These are phyloP conservation scores for Proterorhinus semilunaris DNA, from an alignment of 2,113 vertebrate species.

Conservation along the genomic window DNA sequence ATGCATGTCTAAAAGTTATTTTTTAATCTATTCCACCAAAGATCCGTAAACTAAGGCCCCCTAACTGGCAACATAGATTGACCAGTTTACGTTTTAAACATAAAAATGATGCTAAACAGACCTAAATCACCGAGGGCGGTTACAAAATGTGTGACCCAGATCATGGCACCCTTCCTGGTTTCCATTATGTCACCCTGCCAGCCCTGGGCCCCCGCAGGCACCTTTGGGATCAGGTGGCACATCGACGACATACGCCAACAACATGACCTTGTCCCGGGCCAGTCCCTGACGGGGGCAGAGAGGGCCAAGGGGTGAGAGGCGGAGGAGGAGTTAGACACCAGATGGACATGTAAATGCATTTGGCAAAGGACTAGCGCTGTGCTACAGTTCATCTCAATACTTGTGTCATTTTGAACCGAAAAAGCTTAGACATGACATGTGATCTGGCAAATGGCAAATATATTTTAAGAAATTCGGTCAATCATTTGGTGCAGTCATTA, in stretches of 20 bases:
- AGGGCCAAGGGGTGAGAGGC: constrained; percentile 55
- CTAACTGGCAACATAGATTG: neutral
- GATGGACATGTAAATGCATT: constrained; percentile 77
- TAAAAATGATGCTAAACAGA: neutral
- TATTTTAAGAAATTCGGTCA: no score
- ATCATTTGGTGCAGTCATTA: no score
- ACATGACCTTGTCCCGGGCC: constrained; percentile 76
- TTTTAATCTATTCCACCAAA: no score
- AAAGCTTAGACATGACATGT: neutral
- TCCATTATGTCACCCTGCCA: constrained; percentile 37
- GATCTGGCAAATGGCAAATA: no score
- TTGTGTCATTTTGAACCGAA: constrained; percentile 3
- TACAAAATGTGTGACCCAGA: constrained; percentile 30
- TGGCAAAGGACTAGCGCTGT: constrained; percentile 43
- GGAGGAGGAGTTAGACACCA: constrained; percentile 63
- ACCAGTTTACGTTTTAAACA: neutral
- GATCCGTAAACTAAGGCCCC: neutral
- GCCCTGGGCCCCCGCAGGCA: constrained; percentile 45
- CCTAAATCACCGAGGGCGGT: neutral
- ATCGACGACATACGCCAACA: constrained; percentile 68
- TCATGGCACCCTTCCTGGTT: constrained; percentile 17
- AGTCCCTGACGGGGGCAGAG: constrained; percentile 53
- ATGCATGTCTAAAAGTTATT: neutral
- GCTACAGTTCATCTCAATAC: constrained; percentile 20
- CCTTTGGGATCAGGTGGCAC: constrained; percentile 65